Evolutionary conservation across 2,797 vertebrate genomes (phyloP).

Genomic region (Pseudochirops corinnae): DNA sequence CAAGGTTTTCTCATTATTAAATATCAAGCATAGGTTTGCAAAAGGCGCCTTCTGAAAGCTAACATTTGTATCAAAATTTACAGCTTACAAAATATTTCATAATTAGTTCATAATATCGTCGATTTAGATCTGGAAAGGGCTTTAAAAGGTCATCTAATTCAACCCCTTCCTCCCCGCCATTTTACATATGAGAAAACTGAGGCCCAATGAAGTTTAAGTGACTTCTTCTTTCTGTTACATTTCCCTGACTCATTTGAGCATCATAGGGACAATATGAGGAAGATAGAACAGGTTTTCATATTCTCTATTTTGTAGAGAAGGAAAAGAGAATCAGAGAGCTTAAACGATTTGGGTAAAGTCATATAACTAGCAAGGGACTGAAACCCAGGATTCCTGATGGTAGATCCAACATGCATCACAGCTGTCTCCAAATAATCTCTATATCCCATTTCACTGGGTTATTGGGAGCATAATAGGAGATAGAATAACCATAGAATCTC

Average conservation of each 20-base stretch:
- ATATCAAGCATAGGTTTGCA: not conserved
- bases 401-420: not conserved
- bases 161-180: not conserved
- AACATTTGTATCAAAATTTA: not conserved
- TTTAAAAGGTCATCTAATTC: not conserved
- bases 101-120: not conserved
- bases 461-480: not conserved
- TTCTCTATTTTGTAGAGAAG: not conserved
- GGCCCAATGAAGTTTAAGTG: not conserved
- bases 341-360: not conserved
- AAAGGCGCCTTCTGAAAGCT: not conserved
- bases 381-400: not conserved
- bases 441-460: not conserved
- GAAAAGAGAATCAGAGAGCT: not conserved
- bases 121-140: not conserved
- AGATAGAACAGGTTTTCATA: not conserved
- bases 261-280: not conserved
- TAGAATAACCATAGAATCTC: not conserved
- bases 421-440: not conserved
- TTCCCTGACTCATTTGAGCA: not conserved
- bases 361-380: not conserved
- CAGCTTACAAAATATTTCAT: not conserved
- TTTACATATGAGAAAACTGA: not conserved
- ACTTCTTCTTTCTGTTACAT: not conserved
- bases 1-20: not conserved